Evolutionary conservation across 1,140 invertebrate genomes (phyloP), one percentile per base, ranked within the genome.

Genomic region (Dendroctonus valens): DNA sequence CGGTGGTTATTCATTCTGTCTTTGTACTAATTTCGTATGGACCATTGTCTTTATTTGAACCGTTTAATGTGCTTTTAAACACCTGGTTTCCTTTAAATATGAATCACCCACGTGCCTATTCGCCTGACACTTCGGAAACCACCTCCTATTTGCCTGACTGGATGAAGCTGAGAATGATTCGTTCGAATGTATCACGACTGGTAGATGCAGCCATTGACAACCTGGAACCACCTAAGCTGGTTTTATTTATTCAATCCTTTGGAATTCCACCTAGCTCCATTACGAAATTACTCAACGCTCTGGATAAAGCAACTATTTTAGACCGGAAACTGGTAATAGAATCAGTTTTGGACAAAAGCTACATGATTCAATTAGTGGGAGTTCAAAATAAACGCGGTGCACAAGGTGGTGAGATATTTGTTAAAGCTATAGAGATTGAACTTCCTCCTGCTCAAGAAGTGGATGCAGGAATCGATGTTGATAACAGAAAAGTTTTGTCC

Each of bases 161-260:
- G 95, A 81, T 98, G 67, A 95, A 96, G 75, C 79, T 98, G 0
- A 84, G 91, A 72, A 96, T 98, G 89, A 94, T 98, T 57, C 83
- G 94, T 7, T 96, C 93, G 0, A 89, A 88, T 46, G 89, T 95
- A 15, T 83, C 90, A 0, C 79, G 88, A 53, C 81, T 98, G 6
- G 88, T 97, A 9, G 90, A 94, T 73, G 91, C 92, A 6, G 94
- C 93, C 0, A 81, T 98, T 4, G 83, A 87, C 60, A 94, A 95
- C 73, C 78, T 97, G 37, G 92, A 96, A 58, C 89, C 93, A 0
- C 85, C 89, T 53, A 94, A 97, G 76, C 82, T 98, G n/a, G 89
- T 98, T 5, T 80, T 98, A 4, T 98, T 97, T 77, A 93, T 98
- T 51, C 95, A 98, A 78, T 96, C 93, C 9, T 98, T 98, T 79